phyloP scores from a whole-genome alignment of 2,113 vertebrate species.

The Aplodontia rufa region DNA sequence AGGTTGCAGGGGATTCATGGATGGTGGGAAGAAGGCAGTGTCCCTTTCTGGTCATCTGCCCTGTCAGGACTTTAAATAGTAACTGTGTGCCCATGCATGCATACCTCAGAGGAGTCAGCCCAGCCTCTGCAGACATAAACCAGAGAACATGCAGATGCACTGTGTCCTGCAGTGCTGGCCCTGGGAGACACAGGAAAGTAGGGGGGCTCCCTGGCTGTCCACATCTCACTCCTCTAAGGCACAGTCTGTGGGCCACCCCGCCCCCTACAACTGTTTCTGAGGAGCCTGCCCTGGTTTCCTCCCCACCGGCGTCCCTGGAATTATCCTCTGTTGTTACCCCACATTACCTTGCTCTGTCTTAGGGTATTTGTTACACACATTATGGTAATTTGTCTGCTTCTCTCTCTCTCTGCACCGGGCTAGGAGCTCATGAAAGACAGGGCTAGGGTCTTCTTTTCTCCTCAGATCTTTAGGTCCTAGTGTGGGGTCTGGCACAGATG shows the following conservation, averaged over 20 bases:
- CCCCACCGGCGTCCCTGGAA: too few species aligned
- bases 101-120: background rate
- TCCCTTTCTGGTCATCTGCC: constrained; percentile 37
- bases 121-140: background rate
- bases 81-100: background rate
- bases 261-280: accelerated
- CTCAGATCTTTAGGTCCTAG: background rate
- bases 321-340: background rate
- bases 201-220: background rate
- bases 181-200: accelerated
- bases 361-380: background rate
- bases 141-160: background rate
- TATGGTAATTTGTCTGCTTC: background rate
- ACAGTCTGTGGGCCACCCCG: background rate
- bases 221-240: background rate
- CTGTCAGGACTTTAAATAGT: constrained; percentile 71
- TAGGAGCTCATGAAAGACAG: background rate
- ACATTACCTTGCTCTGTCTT: background rate
- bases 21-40: constrained; percentile 37
- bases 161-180: background rate
- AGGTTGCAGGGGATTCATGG: constrained; percentile 39
- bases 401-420: background rate
- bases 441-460: background rate
- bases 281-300: background rate
- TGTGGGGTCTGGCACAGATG: background rate